Conservation (phyloP, 2,797 vertebrate species). For the Rhinella marina region DNA sequence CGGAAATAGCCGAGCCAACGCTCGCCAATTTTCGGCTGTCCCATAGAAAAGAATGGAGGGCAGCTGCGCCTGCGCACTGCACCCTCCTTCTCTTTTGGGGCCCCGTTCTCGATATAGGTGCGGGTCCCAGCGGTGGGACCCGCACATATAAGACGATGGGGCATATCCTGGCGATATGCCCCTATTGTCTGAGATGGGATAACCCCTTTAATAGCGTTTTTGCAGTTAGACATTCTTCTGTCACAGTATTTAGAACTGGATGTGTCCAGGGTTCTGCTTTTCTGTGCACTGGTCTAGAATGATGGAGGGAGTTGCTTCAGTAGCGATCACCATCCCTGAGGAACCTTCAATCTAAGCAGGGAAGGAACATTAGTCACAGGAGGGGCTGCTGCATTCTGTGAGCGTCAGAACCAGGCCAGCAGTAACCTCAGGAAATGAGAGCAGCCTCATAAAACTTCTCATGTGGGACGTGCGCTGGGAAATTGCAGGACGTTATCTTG, state of each 20-base stretch:
- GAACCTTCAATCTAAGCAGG: constrained; percentile 3
- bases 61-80: too few species aligned
- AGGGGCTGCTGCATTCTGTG: not conserved
- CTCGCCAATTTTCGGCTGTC: too few species aligned
- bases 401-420: constrained; percentile 34
- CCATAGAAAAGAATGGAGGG: too few species aligned
- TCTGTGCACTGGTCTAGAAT: not conserved
- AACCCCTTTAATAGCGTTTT: too few species aligned
- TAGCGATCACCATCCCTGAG: constrained; percentile 20
- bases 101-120: too few species aligned
- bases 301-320: not conserved
- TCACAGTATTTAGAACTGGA: not conserved
- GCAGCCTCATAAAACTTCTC: constrained; percentile 42
- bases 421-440: constrained; percentile 31
- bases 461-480: constrained; percentile 1
- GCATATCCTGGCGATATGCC: too few species aligned
- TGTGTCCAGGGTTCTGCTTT: not conserved
- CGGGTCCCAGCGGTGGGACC: too few species aligned
- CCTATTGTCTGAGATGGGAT: too few species aligned
- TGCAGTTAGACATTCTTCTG: not conserved
- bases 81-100: too few species aligned
- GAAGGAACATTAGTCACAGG: constrained; percentile 50
- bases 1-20: too few species aligned
- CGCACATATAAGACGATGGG: too few species aligned
- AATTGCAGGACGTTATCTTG: not conserved